These are phyloP conservation scores for Peribatodes rhomboidaria DNA, from an alignment of 2,888 invertebrate species.

Conservation along the genomic window DNA sequence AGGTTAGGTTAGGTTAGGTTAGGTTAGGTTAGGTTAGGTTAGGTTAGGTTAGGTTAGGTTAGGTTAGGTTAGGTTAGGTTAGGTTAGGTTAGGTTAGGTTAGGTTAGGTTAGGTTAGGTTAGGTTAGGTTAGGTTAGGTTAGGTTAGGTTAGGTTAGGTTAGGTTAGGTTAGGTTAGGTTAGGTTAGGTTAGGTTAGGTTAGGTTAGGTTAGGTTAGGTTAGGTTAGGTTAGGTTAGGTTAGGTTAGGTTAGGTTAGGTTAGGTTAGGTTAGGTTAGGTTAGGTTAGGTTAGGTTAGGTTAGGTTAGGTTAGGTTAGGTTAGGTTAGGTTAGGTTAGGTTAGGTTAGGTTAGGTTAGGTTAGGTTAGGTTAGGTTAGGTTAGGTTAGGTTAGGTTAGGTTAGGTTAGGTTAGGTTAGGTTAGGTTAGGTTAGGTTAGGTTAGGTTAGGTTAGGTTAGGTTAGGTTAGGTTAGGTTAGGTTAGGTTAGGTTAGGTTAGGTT, in stretches of 20 bases:
- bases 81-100: conserved; percentile 1
- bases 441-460: conserved; percentile 3
- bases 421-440: conserved; percentile 3
- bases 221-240: conserved; percentile 1
- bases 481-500: conserved; percentile 3
- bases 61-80: too few relatives aligned
- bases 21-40: too few relatives aligned
- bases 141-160: neutral
- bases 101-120: conserved; percentile 1
- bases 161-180: conserved; percentile 1
- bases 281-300: conserved; percentile 1
- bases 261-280: neutral
- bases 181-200: conserved; percentile 1
- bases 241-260: neutral
- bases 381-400: conserved; percentile 3
- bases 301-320: conserved; percentile 1
- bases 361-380: conserved; percentile 2
- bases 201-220: conserved; percentile 1
- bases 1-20: too few relatives aligned
- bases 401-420: conserved; percentile 3
- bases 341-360: conserved; percentile 2
- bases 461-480: conserved; percentile 1
- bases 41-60: too few relatives aligned
- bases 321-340: conserved; percentile 1
- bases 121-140: neutral